Percentiles rank a stretch among this genome's conserved stretches.
Evolutionary conservation across 92 coral and sea anemone species (phyloP).

Genomic region (Umimayanthus chanpuru): DNA sequence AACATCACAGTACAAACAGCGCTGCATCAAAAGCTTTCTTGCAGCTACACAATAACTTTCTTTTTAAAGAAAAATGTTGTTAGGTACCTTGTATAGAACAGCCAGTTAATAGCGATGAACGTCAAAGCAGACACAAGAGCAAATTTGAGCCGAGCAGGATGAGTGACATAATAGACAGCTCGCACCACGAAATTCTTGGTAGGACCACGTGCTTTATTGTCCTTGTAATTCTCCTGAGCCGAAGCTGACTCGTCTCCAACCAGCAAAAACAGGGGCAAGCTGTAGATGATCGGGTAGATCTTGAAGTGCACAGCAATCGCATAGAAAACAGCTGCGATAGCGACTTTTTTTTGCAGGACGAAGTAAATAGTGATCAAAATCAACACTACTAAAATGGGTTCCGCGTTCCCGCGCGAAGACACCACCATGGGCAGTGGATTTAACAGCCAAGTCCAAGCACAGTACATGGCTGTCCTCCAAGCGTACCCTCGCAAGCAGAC

Average conservation of each 20-base stretch:
- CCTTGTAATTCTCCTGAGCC: not conserved
- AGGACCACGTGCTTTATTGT: not conserved
- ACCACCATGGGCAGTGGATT: conserved; percentile 85
- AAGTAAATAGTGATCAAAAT: conserved; percentile 83
- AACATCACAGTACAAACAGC: too few relatives aligned
- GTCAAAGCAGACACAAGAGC: conserved; percentile 36
- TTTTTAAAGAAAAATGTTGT: not conserved
- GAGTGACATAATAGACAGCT: conserved; percentile 9
- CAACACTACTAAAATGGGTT: conserved; percentile 80
- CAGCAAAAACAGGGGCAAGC: conserved; percentile 79
- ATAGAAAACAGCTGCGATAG: conserved; percentile 69
- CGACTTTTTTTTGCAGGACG: conserved; percentile 49
- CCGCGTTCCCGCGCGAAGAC: conserved; percentile 95
- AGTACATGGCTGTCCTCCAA: conserved; percentile 56
- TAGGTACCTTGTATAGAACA: conserved; percentile 50
- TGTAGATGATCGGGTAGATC: conserved; percentile 88
- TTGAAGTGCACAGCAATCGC: conserved; percentile 97
- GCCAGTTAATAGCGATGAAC: conserved; percentile 53
- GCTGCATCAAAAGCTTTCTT: too few relatives aligned
- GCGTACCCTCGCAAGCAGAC: conserved; percentile 57
- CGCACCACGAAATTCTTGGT: conserved; percentile 5
- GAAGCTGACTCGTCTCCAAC: conserved; percentile 56
- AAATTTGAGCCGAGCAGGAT: conserved; percentile 23
- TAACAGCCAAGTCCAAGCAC: conserved; percentile 86
- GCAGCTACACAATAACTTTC: not conserved